A percentile compares a stretch with the other conserved stretches of the same genome.
Conservation (phyloP, 2,113 vertebrate species). For the Hydropotes inermis region DNA sequence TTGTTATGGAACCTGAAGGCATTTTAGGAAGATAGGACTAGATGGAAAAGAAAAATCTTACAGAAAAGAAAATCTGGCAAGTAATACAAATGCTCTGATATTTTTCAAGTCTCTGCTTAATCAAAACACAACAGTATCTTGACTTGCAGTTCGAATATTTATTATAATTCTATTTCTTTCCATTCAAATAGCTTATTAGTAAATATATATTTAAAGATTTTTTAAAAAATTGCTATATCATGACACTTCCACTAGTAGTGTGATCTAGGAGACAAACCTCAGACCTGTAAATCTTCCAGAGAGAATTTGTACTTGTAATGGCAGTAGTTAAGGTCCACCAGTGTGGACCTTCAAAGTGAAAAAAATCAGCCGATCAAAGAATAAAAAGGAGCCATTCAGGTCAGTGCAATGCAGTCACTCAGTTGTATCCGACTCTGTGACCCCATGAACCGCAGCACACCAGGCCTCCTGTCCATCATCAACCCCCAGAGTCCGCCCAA, state of each 20-base stretch:
- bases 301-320: background rate
- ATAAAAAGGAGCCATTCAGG: background rate
- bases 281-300: background rate
- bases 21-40: constrained; percentile 40
- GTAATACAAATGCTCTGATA: background rate
- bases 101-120: background rate
- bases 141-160: background rate
- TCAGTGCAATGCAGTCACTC: background rate
- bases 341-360: background rate
- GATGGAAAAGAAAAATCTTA: background rate
- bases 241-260: background rate
- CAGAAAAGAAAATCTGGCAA: background rate
- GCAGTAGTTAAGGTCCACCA: background rate
- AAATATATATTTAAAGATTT: constrained; percentile 10
- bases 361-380: background rate
- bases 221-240: background rate
- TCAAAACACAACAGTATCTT: background rate
- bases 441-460: background rate
- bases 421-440: accelerated
- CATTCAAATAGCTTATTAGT: background rate
- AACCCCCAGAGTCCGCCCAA: background rate
- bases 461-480: background rate
- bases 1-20: background rate
- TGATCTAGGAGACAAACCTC: background rate
- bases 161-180: background rate